These are phyloP conservation scores for Meloidogyne chitwoodi DNA, from an alignment of 1,140 invertebrate species.

Conservation along the genomic window DNA sequence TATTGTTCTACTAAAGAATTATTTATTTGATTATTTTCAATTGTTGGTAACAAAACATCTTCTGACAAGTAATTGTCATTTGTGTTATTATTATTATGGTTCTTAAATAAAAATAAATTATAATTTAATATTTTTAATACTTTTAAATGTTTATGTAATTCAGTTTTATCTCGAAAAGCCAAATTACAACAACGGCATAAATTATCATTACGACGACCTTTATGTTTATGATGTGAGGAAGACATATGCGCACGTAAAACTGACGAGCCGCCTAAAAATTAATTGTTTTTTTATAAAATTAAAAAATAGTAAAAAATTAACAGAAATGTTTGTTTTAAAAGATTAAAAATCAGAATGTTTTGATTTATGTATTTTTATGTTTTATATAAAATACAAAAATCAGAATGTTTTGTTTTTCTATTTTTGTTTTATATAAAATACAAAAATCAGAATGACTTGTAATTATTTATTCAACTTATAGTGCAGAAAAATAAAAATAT, in stretches of 20 bases:
- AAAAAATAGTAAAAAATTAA: no score
- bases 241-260: constrained; percentile 55
- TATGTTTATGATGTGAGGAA: constrained; percentile 41
- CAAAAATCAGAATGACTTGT: no score
- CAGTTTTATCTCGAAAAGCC: constrained; percentile 16
- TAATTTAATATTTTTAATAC: neutral
- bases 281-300: neutral
- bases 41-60: neutral
- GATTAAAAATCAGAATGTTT: no score
- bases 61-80: neutral
- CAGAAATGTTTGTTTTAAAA: no score
- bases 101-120: neutral
- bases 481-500: no score
- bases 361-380: no score
- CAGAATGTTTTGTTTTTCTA: no score
- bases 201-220: neutral
- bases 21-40: neutral
- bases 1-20: neutral
- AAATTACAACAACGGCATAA: constrained; percentile 18
- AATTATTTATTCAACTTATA: no score
- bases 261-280: constrained; percentile 49
- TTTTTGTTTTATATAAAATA: no score
- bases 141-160: constrained; percentile 5
- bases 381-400: no score
- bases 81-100: neutral